Conservation (phyloP, 1,140 invertebrate genomes). For the Drusus annulatus region DNA sequence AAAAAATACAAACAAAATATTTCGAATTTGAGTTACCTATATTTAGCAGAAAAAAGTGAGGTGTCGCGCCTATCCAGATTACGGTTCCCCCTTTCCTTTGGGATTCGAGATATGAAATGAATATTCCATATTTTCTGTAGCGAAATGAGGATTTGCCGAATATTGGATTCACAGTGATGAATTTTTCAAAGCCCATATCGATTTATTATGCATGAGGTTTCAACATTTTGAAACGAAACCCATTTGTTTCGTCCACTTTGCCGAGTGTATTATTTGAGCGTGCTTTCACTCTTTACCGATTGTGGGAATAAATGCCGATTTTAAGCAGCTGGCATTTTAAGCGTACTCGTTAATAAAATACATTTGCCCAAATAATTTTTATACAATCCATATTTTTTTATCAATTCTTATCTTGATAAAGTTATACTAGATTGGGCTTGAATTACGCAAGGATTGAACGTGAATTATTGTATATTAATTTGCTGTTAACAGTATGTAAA, state of each 20-base stretch:
- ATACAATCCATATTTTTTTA: too few species aligned
- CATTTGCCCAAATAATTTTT: too few species aligned
- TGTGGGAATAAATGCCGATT: background rate
- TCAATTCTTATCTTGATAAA: too few species aligned
- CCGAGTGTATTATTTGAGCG: background rate
- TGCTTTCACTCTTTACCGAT: background rate
- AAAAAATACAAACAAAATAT: too few species aligned
- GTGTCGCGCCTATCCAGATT: background rate
- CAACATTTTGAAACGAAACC: conserved; percentile 7
- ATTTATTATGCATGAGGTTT: conserved; percentile 45
- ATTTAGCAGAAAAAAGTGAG: background rate
- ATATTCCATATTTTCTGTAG: background rate
- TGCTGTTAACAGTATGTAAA: too few species aligned
- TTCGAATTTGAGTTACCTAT: background rate
- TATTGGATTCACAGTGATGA: conserved; percentile 39
- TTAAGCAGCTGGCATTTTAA: too few species aligned
- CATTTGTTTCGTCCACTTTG: conserved; percentile 16
- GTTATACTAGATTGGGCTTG: too few species aligned
- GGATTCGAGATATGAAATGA: background rate
- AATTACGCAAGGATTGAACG: too few species aligned
- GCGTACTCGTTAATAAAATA: too few species aligned
- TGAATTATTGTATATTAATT: too few species aligned
- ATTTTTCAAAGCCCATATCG: conserved; percentile 38
- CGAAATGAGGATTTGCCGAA: conserved; percentile 16
- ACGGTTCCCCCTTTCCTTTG: background rate